Evolutionary conservation across 2,888 invertebrate genomes (phyloP).

Genomic region (Polyommatus iphigenia): DNA sequence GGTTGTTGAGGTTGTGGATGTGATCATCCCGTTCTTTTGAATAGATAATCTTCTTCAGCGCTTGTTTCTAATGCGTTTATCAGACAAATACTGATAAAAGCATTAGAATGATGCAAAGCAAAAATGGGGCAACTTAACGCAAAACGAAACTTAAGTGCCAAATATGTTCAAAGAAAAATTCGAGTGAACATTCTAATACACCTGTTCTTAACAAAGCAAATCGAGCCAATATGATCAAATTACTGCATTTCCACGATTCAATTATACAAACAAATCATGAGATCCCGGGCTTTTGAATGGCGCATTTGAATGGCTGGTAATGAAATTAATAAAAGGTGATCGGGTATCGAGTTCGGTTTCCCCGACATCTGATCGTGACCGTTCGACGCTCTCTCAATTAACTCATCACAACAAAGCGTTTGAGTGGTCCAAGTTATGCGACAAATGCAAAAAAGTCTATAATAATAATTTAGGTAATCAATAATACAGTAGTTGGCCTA

Average conservation of each 20-base stretch:
- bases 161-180: no score
- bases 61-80: no score
- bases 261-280: neutral
- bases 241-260: neutral
- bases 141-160: no score
- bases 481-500: no score
- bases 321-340: slow-evolving; percentile 40
- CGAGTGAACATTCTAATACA: neutral
- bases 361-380: slow-evolving; percentile 65
- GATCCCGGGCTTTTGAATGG: neutral
- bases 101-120: no score
- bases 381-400: slow-evolving; percentile 56
- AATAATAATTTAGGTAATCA: no score
- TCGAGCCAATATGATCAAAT: slow-evolving; percentile 13
- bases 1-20: no score
- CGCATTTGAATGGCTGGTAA: slow-evolving; percentile 10
- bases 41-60: no score
- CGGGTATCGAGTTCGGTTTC: slow-evolving; percentile 42
- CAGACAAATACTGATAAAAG: no score
- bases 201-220: neutral
- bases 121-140: no score
- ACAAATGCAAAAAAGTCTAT: neutral
- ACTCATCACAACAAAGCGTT: slow-evolving; percentile 47
- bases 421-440: slow-evolving; percentile 35
- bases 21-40: no score